Base-by-base conservation (phyloP, 2,888 invertebrate species). In the Fragum fragum region DNA sequence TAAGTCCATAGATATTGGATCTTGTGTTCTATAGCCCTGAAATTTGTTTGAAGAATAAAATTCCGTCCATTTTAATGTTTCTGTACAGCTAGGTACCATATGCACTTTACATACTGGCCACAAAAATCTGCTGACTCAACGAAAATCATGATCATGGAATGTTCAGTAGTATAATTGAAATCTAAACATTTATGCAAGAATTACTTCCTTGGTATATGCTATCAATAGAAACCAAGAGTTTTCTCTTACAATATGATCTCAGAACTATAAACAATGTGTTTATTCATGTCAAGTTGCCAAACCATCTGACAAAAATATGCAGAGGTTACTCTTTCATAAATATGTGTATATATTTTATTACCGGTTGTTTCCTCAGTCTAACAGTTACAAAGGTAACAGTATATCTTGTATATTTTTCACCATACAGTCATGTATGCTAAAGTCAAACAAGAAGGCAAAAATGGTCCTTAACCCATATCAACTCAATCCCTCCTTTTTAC, bases 201-300 rank as follows among this genome's bases (percentile, higher is more conserved):
- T n/a, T 36, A 9, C 32, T 36, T 36, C 3, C 3, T 6, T 36
- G 32, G 32, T 36, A 9, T 36, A 36, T 36, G 32, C 32, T 36
- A 36, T 36, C 32, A 36, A 36, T 36, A 36, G 32, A 3, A 47
- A 47, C 47, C 47, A 47, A 14, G 14, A 14, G 14, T 14, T 47
- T n/a, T 47, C 18, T 47, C 7, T 47, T 26, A 57, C 23, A 57
- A 57, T 57, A 61, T 32, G 29, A 32, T n/a, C 61, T 32, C 61
- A 61, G 6, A 61, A 5, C 6, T 42, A 42, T 42, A 66, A 39
- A 42, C 66, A 66, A 66, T 42, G 23, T 21, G 39, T 14, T 66
- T 14, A 42, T 39, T 26, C 26, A 42, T 66, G 42, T 29, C 21
- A 66, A 39, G 16, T 42, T 66, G 66, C 66, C 66, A 66, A 66